phyloP scores from a whole-genome alignment of 2,113 vertebrate genomes.

The Equus quagga region DNA sequence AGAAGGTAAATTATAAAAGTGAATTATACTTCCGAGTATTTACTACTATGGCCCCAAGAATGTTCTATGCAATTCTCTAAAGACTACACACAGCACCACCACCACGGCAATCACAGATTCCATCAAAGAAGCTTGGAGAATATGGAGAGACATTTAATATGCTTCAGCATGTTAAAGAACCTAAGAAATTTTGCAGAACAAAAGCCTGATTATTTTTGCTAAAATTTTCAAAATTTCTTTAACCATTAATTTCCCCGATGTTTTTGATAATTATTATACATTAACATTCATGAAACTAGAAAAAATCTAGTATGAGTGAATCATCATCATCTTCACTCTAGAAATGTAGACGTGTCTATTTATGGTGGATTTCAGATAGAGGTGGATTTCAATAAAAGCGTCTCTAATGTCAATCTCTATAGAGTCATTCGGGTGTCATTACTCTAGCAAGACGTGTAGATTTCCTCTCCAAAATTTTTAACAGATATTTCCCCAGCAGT shows the following conservation, averaged over 20 bases:
- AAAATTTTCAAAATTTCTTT: background rate
- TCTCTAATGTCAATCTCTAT: background rate
- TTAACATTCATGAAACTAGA: background rate
- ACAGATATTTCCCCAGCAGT: background rate
- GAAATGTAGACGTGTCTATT: background rate
- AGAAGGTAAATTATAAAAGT: background rate
- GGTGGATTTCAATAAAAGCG: background rate
- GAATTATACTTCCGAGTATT: background rate
- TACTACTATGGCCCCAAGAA: background rate
- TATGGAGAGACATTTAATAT: background rate
- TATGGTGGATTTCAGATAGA: background rate
- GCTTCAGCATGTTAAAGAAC: background rate
- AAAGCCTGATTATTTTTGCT: background rate
- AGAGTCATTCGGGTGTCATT: background rate
- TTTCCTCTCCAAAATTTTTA: background rate
- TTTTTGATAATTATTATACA: background rate
- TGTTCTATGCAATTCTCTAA: background rate
- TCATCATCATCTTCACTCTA: background rate
- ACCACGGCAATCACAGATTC: background rate
- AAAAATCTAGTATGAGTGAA: background rate
- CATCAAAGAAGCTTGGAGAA: background rate
- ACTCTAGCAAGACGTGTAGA: background rate
- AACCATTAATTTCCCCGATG: no score
- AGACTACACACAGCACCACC: background rate
- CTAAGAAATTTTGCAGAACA: background rate